Percentiles rank a stretch among this genome's conserved stretches.
phyloP scores from a whole-genome alignment of 92 coral and sea anemone species.

The Parazoanthus atlanticus region DNA sequence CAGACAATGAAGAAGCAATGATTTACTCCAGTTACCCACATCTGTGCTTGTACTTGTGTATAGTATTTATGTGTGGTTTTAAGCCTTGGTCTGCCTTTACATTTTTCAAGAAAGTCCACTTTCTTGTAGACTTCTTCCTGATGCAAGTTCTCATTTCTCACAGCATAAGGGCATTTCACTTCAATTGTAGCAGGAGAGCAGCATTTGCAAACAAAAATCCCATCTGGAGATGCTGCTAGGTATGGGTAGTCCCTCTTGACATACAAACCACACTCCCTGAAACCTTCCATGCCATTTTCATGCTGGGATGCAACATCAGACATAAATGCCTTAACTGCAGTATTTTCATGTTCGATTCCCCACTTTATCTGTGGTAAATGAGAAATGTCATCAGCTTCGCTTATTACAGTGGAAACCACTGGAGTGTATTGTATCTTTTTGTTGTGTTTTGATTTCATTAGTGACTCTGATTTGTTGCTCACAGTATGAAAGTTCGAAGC shows the following conservation, averaged over 20 bases:
- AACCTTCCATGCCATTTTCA: slow-evolving; percentile 61
- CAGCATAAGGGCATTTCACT: slow-evolving; percentile 44
- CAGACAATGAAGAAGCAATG: slow-evolving; percentile 49
- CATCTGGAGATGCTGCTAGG: slow-evolving; percentile 74
- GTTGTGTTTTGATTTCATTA: slow-evolving; percentile 36
- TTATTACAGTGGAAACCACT: slow-evolving; percentile 31
- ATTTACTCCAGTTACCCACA: slow-evolving; percentile 39
- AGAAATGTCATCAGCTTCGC: slow-evolving; percentile 43
- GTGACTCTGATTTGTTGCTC: slow-evolving; percentile 26
- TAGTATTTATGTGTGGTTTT: slow-evolving; percentile 14
- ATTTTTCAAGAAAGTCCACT: slow-evolving; percentile 9
- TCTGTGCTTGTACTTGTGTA: slow-evolving; percentile 44
- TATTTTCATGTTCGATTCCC: slow-evolving; percentile 53
- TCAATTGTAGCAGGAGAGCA: slow-evolving; percentile 38
- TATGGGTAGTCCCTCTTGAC: slow-evolving; percentile 53
- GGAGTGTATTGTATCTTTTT: slow-evolving; percentile 43
- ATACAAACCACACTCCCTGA: slow-evolving; percentile 60
- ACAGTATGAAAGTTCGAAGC: slow-evolving; percentile 56
- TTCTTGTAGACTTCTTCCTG: neutral
- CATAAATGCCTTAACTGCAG: slow-evolving; percentile 55
- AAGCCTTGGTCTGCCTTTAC: neutral
- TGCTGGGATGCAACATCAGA: slow-evolving; percentile 54
- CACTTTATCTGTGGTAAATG: slow-evolving; percentile 64
- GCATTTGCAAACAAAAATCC: slow-evolving; percentile 48
- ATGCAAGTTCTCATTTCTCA: neutral